Evolutionary conservation across 2,797 vertebrate species (phyloP).

Genomic region (Zalophus californianus): DNA sequence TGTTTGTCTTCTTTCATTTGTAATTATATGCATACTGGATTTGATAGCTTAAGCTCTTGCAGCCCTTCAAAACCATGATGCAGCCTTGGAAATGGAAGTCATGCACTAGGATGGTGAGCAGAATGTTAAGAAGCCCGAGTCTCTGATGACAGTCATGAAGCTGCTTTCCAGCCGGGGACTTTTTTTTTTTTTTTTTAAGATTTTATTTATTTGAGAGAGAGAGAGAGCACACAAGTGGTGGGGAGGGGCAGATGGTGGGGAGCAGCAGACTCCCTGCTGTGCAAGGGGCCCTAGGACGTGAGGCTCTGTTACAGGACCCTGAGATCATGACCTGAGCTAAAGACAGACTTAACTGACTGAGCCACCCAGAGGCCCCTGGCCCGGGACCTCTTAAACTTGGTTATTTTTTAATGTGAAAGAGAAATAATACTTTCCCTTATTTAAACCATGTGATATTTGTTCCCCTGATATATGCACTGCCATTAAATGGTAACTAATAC

Average conservation of each 20-base stretch:
- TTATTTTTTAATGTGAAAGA: background rate
- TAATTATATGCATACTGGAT: background rate
- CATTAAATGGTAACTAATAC: background rate
- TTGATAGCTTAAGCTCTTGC: background rate
- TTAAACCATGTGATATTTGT: background rate
- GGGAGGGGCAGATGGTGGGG: too few species aligned
- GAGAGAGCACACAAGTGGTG: too few species aligned
- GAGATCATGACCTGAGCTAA: too few species aligned
- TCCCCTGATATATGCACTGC: background rate
- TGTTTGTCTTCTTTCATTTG: background rate
- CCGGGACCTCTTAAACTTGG: background rate
- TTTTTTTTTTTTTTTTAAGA: too few species aligned
- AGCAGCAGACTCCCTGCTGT: too few species aligned
- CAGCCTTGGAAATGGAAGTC: background rate
- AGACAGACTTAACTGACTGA: too few species aligned
- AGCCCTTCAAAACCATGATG: background rate
- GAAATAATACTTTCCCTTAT: background rate
- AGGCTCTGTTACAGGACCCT: too few species aligned
- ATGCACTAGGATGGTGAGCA: background rate
- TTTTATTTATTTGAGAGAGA: too few species aligned
- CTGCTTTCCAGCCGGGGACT: background rate
- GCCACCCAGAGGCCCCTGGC: too few species aligned
- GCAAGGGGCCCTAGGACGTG: too few species aligned
- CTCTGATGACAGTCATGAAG: background rate
- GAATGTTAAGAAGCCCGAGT: background rate